A percentile compares a stretch with the other conserved stretches of the same genome.
Evolutionary conservation across 2,797 vertebrate species (phyloP).

Genomic region (Sebastes paucispinis): DNA sequence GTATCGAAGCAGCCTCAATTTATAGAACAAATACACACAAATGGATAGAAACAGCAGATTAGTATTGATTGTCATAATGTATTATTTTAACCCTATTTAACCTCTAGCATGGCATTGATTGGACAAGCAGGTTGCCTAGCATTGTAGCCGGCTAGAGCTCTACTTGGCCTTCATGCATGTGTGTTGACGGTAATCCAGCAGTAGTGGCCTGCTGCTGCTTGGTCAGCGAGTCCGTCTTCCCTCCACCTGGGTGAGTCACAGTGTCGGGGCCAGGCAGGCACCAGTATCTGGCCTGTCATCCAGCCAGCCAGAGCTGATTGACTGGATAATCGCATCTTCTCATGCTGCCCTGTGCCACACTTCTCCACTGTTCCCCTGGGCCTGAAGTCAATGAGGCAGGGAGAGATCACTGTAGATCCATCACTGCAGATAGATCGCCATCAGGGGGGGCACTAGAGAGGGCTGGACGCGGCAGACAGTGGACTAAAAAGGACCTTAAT

Average conservation of each 20-base stretch:
- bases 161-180: slow-evolving; percentile 13
- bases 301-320: slow-evolving; percentile 65
- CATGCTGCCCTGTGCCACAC: slow-evolving; percentile 52
- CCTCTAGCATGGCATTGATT: slow-evolving; percentile 23
- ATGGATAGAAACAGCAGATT: background rate
- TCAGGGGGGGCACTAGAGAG: slow-evolving; percentile 41
- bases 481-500: slow-evolving; percentile 35
- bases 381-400: slow-evolving; percentile 59
- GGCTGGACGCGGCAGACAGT: slow-evolving; percentile 6
- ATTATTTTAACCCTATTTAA: slow-evolving; percentile 32
- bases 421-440: slow-evolving; percentile 66
- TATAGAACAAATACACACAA: background rate
- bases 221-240: slow-evolving; percentile 25
- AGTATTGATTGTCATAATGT: slow-evolving; percentile 2
- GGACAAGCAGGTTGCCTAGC: slow-evolving; percentile 1
- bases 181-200: slow-evolving; percentile 38
- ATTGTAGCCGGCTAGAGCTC: background rate
- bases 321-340: slow-evolving; percentile 78
- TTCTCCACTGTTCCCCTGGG: slow-evolving; percentile 54
- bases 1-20: background rate
- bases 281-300: slow-evolving; percentile 53
- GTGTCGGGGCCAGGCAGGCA: slow-evolving; percentile 17
- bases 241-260: slow-evolving; percentile 51
- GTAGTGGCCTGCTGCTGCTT: slow-evolving; percentile 23
- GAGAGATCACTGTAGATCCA: slow-evolving; percentile 67